Percentiles rank a stretch among this genome's conserved stretches.
These are phyloP conservation scores for Umimayanthus kanabou DNA, from an alignment of 92 coral and sea anemone species.

Conservation along the genomic window DNA sequence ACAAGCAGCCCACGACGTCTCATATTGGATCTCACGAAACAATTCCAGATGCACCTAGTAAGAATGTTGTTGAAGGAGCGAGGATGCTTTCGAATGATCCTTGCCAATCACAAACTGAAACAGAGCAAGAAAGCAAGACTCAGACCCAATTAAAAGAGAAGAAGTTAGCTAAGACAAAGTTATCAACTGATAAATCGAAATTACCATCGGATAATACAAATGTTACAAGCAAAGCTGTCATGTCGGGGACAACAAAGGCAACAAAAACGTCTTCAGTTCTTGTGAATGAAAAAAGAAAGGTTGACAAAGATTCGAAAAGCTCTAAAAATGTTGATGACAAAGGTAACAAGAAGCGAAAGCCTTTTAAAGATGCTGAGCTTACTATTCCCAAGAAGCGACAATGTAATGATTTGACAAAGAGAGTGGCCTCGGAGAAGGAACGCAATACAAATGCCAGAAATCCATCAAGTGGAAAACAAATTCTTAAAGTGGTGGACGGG, in stretches of 20 bases:
- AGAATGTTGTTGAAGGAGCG: background rate
- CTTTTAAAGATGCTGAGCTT: background rate
- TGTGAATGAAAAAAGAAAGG: background rate
- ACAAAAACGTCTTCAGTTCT: background rate
- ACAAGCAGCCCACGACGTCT: background rate
- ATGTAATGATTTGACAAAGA: constrained; percentile 3
- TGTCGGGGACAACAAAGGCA: background rate
- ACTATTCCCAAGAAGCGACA: constrained; percentile 1
- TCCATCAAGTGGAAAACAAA: background rate
- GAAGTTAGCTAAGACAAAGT: background rate
- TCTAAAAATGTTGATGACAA: background rate
- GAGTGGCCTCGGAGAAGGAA: background rate
- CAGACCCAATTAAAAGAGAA: background rate
- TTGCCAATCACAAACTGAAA: background rate
- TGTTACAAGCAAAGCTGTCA: background rate
- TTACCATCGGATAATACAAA: background rate
- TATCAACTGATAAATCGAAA: background rate
- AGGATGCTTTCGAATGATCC: background rate
- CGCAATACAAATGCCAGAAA: background rate
- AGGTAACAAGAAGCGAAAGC: background rate
- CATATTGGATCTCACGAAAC: background rate
- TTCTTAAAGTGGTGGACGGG: background rate
- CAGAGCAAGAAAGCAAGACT: background rate
- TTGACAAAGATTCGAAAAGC: background rate
- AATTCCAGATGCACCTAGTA: background rate